Conservation (phyloP, 2,113 vertebrate species). For the Colius striatus region DNA sequence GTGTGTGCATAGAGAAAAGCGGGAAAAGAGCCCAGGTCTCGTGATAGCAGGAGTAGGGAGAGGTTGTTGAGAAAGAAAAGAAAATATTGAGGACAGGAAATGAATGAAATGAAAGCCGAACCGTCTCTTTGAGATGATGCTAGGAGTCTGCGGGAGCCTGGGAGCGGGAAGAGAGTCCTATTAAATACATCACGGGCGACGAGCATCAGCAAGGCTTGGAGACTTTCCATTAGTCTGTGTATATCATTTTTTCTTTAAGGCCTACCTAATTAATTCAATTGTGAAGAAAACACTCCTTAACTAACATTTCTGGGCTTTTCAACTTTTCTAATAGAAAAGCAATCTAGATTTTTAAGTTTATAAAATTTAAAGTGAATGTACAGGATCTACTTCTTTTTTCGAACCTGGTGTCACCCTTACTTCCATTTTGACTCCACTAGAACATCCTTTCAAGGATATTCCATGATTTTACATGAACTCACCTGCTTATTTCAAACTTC, state of each 20-base stretch:
- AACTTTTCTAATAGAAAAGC: not conserved
- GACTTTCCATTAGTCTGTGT: not conserved
- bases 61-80: not conserved
- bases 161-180: not conserved
- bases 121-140: accelerated
- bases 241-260: not conserved
- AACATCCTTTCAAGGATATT: not conserved
- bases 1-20: not conserved
- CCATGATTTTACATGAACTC: not conserved
- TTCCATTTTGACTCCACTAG: not conserved
- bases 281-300: not conserved
- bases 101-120: not conserved
- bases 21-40: not conserved
- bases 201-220: not conserved
- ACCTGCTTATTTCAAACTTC: not conserved
- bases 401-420: not conserved
- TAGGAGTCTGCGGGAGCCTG: not conserved
- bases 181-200: not conserved
- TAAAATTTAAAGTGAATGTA: not conserved
- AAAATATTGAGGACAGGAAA: not conserved
- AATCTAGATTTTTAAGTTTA: not conserved
- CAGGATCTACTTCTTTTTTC: not conserved
- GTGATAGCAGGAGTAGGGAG: not conserved
- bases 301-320: not conserved
- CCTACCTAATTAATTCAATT: not conserved